Evolutionary conservation across 2,888 invertebrate species (phyloP), one percentile per base, ranked within the genome.

Genomic region (Pseudolycoriella hygida): DNA sequence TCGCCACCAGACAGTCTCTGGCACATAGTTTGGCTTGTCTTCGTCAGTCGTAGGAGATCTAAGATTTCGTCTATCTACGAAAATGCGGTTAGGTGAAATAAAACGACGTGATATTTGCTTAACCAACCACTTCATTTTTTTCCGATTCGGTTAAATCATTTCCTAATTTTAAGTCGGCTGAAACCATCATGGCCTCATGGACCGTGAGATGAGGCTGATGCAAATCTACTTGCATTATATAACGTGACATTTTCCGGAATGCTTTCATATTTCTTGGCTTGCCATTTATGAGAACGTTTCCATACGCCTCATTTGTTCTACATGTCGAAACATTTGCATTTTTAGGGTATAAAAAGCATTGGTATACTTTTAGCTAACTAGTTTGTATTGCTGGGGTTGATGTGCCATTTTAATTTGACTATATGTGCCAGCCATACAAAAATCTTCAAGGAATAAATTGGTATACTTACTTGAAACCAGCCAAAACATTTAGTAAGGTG

Each of bases 221-320:
- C 1, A 87, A 68, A 57, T 89, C 88, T 51, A 88, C 77, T 65
- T 96, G 96, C 92, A 94, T 93, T 53, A 96, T 96, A 67, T 94
- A 94, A 45, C 92, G 78, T 0, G 92, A 89, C 66, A 88, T 72
- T 67, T 87, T 88, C 40, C 85, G 73, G 66, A 94, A 94, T 52
- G 77, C 70, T 18, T 76, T 72, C 47, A 86, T 67, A 57, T 90
- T 76, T 12, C 92, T 70, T 0, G 76, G 73, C 52, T 75, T 71
- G 0, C 84, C 85, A 62, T 93, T 93, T 14, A 89, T 76, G 47
- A 73, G 69, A 40, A 94, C 77, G 14, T 74, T 67, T 0, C 93
- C 94, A 1, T 74, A 72, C 0, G 81, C 74, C 20, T 74, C 76
- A 6, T 69, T 63, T 42, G 74, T 72, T 60, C 87, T 87, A 61